Conservation (phyloP, 2,113 vertebrate genomes). For the Epinephelus fuscoguttatus region DNA sequence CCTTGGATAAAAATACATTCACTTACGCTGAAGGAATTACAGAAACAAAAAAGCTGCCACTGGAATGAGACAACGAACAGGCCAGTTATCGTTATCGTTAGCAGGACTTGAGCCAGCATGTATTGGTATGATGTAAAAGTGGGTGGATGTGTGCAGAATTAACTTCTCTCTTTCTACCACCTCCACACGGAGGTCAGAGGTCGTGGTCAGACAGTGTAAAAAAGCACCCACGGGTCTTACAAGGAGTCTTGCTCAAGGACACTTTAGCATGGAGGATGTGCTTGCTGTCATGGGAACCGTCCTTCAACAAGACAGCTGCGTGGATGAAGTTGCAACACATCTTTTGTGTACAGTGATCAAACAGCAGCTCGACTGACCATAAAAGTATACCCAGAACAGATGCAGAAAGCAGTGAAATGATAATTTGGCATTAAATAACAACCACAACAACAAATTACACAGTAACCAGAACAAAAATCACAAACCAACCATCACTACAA, state of each 20-base stretch:
- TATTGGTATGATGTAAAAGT: background rate
- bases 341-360: background rate
- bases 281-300: background rate
- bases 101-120: background rate
- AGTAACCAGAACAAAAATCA: constrained; percentile 10
- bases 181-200: constrained; percentile 3
- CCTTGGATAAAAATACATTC: constrained; percentile 68
- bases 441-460: constrained; percentile 12
- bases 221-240: constrained; percentile 5
- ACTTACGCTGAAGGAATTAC: constrained; percentile 43
- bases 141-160: background rate
- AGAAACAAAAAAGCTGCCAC: constrained; percentile 65
- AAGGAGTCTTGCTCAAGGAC: constrained; percentile 37
- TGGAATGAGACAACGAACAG: constrained; percentile 29
- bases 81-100: background rate
- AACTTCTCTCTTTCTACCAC: background rate
- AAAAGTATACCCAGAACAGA: constrained; percentile 12
- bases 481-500: background rate
- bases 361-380: constrained; percentile 8
- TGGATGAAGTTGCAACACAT: constrained; percentile 4
- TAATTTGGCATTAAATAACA: constrained; percentile 14
- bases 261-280: constrained; percentile 32
- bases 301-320: constrained; percentile 19
- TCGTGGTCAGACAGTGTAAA: constrained; percentile 20
- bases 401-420: background rate